Evolutionary conservation across 2,113 vertebrate genomes (phyloP).

Genomic region (Martes martes): DNA sequence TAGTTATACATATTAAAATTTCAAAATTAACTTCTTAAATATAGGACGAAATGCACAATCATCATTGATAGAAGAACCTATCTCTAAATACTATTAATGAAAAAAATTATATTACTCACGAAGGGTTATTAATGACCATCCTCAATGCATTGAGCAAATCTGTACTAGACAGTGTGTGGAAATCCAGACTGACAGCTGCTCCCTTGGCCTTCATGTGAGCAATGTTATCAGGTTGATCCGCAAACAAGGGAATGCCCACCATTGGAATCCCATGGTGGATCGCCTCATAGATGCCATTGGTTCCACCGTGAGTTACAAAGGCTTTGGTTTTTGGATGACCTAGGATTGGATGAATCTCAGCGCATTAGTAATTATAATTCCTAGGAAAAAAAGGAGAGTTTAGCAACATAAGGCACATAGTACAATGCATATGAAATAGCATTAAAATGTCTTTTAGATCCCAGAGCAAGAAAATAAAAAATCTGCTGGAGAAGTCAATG

Average conservation of each 20-base stretch:
- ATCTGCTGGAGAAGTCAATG: not conserved
- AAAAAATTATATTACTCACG: no score
- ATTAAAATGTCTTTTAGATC: not conserved
- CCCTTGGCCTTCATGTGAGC: slow-evolving; percentile 83
- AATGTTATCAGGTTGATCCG: slow-evolving; percentile 86
- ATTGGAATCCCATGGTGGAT: slow-evolving; percentile 89
- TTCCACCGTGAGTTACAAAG: slow-evolving; percentile 90
- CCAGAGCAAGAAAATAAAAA: not conserved
- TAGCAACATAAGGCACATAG: not conserved
- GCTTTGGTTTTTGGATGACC: slow-evolving; percentile 88
- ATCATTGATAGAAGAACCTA: not conserved
- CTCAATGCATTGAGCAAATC: slow-evolving; percentile 80
- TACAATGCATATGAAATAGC: not conserved
- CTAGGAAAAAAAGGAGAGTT: not conserved
- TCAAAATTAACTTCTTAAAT: not conserved
- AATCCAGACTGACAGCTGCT: slow-evolving; percentile 83
- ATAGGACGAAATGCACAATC: not conserved
- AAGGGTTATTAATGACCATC: slow-evolving; percentile 83
- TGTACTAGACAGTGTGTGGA: slow-evolving; percentile 73
- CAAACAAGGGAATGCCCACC: slow-evolving; percentile 89
- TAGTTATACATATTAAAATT: not conserved
- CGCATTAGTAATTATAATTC: not conserved
- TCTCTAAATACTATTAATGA: not conserved
- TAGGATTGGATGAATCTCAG: slow-evolving; percentile 63
- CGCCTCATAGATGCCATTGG: slow-evolving; percentile 90